Evolutionary conservation across 2,113 vertebrate species (phyloP).

Genomic region (Rhinolophus sinicus): DNA sequence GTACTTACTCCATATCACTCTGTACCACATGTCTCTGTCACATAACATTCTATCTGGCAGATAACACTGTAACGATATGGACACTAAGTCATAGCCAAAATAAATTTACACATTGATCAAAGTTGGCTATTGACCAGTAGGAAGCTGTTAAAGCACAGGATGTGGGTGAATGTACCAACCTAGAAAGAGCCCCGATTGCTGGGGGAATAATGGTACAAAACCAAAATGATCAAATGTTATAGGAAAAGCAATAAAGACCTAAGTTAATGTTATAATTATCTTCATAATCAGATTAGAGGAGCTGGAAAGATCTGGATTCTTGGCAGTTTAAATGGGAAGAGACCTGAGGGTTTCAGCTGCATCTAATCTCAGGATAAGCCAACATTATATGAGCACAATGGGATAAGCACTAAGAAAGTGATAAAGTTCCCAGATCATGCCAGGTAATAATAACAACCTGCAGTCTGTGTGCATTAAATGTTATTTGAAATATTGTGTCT

Average conservation of each 20-base stretch:
- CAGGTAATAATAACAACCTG: not conserved
- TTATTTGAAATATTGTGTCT: not conserved
- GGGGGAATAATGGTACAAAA: not conserved
- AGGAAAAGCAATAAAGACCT: not conserved
- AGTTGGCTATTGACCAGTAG: not conserved
- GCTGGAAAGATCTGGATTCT: not conserved
- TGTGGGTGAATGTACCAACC: not conserved
- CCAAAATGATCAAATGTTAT: not conserved
- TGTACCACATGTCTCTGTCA: not conserved
- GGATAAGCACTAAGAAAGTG: not conserved
- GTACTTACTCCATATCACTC: not conserved
- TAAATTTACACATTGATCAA: not conserved
- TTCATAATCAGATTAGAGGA: not conserved
- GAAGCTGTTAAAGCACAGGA: not conserved
- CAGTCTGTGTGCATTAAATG: not conserved
- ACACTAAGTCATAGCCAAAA: not conserved
- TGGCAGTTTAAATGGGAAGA: not conserved
- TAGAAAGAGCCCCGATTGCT: not conserved
- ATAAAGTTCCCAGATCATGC: not conserved
- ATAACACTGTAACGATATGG: not conserved
- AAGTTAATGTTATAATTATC: not conserved
- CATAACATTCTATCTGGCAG: not conserved
- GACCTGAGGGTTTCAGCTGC: not conserved
- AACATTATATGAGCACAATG: not conserved
- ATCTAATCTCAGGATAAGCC: not conserved